A percentile compares a stretch with the other conserved stretches of the same genome.
Evolutionary conservation across 2,797 vertebrate genomes (phyloP).

Genomic region (Sebastes hubbsi): DNA sequence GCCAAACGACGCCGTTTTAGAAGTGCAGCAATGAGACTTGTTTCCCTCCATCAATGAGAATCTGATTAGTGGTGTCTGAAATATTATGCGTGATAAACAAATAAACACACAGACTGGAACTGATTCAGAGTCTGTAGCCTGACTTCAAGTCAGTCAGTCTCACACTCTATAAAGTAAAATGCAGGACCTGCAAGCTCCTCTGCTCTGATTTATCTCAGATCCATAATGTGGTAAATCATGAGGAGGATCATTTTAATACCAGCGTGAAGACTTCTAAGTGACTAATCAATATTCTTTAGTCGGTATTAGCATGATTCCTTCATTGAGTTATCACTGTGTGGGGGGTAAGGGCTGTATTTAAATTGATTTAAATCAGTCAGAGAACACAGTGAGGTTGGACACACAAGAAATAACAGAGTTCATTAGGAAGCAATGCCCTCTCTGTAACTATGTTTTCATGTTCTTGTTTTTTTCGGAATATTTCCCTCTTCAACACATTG

Average conservation of each 20-base stretch:
- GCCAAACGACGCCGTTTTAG: neutral
- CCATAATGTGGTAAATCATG: slow-evolving; percentile 35
- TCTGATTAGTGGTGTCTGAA: neutral
- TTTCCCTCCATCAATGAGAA: slow-evolving; percentile 6
- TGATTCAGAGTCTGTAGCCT: neutral
- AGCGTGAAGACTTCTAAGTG: slow-evolving; percentile 35
- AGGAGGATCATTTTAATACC: slow-evolving; percentile 48
- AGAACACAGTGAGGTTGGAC: neutral
- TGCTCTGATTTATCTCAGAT: slow-evolving; percentile 48
- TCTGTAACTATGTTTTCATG: neutral
- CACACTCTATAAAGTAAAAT: neutral
- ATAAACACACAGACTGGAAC: neutral
- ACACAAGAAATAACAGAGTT: neutral
- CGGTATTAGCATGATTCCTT: slow-evolving; percentile 26
- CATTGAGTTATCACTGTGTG: slow-evolving; percentile 1
- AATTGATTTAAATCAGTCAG: neutral
- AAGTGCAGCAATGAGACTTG: neutral
- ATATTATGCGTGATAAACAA: neutral
- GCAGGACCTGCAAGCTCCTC: slow-evolving; percentile 6
- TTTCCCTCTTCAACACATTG: neutral
- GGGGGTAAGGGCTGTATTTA: neutral
- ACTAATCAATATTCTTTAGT: slow-evolving; percentile 52
- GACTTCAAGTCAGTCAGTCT: neutral
- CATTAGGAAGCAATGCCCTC: neutral
- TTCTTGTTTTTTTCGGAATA: neutral